These are phyloP conservation scores for Perca fluviatilis DNA, from an alignment of 2,113 vertebrate species.

Conservation along the genomic window DNA sequence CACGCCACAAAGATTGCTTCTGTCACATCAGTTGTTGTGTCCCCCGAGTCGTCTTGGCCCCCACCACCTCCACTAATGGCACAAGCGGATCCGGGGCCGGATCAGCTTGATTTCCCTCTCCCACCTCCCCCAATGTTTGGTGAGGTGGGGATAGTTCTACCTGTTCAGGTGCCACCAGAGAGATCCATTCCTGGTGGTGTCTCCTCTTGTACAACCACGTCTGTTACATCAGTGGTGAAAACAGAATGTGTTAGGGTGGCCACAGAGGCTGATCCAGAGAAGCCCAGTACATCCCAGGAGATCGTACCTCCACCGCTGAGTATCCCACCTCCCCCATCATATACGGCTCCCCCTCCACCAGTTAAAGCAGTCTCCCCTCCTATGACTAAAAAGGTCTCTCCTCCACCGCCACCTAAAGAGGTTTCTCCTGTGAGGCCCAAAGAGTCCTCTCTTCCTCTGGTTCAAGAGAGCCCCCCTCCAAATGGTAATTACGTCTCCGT, in stretches of 20 bases:
- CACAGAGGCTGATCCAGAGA: slow-evolving; percentile 29
- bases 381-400: background rate
- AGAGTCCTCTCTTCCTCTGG: background rate
- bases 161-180: slow-evolving; percentile 71
- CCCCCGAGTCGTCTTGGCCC: slow-evolving; percentile 77
- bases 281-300: slow-evolving; percentile 28
- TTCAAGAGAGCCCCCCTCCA: slow-evolving; percentile 2
- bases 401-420: background rate
- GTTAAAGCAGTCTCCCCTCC: background rate
- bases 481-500: background rate
- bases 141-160: slow-evolving; percentile 22
- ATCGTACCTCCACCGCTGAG: slow-evolving; percentile 25
- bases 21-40: slow-evolving; percentile 28
- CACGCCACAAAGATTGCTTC: slow-evolving; percentile 51
- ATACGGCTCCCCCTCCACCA: slow-evolving; percentile 49
- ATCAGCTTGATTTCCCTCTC: slow-evolving; percentile 82
- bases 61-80: slow-evolving; percentile 85
- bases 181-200: background rate
- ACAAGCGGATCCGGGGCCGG: slow-evolving; percentile 72
- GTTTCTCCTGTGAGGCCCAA: background rate
- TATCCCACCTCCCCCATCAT: slow-evolving; percentile 72
- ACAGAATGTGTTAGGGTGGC: slow-evolving; percentile 2
- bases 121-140: slow-evolving; percentile 73
- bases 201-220: background rate
- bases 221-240: slow-evolving; percentile 21